Evolutionary conservation across 2,113 vertebrate species (phyloP).

Genomic region (Choloepus hoffmanni): DNA sequence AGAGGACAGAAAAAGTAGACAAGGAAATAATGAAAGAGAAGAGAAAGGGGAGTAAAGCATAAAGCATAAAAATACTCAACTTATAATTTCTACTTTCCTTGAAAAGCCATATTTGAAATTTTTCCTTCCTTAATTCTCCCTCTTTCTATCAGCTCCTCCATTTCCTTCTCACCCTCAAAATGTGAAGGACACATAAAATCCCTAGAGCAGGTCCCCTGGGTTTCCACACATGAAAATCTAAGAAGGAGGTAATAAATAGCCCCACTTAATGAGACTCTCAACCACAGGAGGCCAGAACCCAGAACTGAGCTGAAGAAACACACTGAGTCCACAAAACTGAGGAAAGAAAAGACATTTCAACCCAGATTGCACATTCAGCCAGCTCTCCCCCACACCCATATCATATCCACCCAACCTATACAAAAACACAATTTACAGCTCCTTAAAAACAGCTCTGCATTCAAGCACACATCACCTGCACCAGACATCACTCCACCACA

Average conservation of each 20-base stretch:
- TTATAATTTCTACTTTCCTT: constrained; percentile 4
- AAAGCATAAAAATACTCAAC: not conserved
- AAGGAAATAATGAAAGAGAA: not conserved
- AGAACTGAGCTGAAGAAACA: not conserved
- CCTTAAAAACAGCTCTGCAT: not conserved
- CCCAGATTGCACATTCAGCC: not conserved
- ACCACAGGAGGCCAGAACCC: not conserved
- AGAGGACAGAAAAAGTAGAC: not conserved
- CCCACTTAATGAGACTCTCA: not conserved
- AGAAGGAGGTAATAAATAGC: constrained; percentile 33
- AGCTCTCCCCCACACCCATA: not conserved
- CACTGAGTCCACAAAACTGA: not conserved
- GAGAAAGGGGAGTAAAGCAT: not conserved
- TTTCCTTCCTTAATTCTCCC: not conserved
- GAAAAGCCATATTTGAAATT: not conserved
- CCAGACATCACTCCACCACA: not conserved
- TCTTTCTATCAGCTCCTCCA: not conserved
- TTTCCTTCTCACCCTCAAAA: not conserved
- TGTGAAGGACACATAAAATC: not conserved
- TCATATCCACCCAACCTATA: not conserved
- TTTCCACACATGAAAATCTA: not conserved
- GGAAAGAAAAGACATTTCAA: not conserved
- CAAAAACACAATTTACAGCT: not conserved
- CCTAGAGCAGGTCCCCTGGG: not conserved
- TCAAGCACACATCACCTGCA: not conserved